Evolutionary conservation across 2,888 invertebrate species (phyloP), one percentile per base, ranked within the genome.

Genomic region (Caenorhabditis sinica): DNA sequence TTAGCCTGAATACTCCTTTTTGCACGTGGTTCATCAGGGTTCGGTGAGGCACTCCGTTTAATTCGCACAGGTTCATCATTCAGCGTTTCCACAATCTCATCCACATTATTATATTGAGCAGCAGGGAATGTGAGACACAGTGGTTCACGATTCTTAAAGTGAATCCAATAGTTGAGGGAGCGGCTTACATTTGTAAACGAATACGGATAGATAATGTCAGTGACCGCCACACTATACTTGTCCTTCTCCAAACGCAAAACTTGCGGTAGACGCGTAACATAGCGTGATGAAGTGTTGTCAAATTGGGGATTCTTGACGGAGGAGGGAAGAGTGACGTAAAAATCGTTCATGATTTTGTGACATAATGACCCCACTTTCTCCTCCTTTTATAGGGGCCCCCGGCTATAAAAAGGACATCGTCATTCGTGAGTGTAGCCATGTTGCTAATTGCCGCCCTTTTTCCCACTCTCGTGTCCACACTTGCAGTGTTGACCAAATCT

Each of bases 151-250:
- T 56, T 20, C 33, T 73, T 73, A 30, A 60, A 73, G 13, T 73
- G 60, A 60, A 73, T 73, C 45, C 56, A 69, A 69, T 40, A 69
- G 36, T 69, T 36, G 15, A 69, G 25, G 30, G 40, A 15, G 9
- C 20, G 15, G 1, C 25, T 25, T 0, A 69, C 69, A 20, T 69
- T 69, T 3, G 15, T 17, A n/a, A 56, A 71, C 11, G 73, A 73
- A 36, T 51, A 36, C 2, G 73, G 73, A 51, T 61, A 73, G 17
- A 73, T 61, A 8, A 69, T 40, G 56, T 69, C 69, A 1, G 69
- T 69, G 2, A n/a, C 69, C 0, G 51, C 68, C 9, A 68, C 68
- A 8, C 9, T 2, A n/a, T 68, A 68, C 17, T 51, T 53, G 33
- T 51, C 68, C 23, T 28, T 49, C 33, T 68, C 51, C 28, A 68